Base-by-base conservation (phyloP, 2,797 vertebrate genomes). In the Myotis findleyi region DNA sequence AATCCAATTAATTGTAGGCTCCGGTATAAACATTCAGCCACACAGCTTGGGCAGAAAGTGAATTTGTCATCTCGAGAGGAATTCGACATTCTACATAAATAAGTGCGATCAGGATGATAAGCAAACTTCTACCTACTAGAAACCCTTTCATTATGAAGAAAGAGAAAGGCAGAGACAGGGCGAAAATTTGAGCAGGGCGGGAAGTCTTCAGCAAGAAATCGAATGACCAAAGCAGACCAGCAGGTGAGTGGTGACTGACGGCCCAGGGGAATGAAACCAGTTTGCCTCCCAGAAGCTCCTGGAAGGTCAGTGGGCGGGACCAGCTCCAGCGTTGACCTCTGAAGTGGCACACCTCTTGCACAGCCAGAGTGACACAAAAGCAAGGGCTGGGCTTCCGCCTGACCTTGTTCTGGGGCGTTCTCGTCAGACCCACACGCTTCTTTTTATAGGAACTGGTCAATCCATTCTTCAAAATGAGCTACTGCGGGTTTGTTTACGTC, bases 61-160 rank as follows among this genome's bases (percentile, higher is more conserved):
- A 71, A 55, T 82, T 51, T 84, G 44, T 20, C 89, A 51, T 87
- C 82, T 90, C 20, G 0, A 51, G 1, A 71, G 10, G 1, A 0
- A 47, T 38, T 4, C 2, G 1, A 81, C 20, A 17, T 90, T 96
- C 95, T 4, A 94, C 97, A 97, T 89, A 96, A 96, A 95, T 53
- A 93, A 88, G 68, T 16, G 20, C 5, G 44, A 30, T 95, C 8
- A 96, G 21, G 77, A 10, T 4, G 89, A 82, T 81, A 75, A 95
- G 76, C 76, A 80, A 96, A 95, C 79, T 62, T 80, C 76, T 25
- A 2, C 68, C 11, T 11, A 30, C 77, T 57, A 30, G 72, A 77
- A 91, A 68, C 79, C 92, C 95, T 79, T 71, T 89, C 57, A 23
- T 90, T 23, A 14, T 36, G 36, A 80, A 66, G 53, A 73, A 17